A percentile compares a stretch with the other conserved stretches of the same genome.
phyloP scores from a whole-genome alignment of 2,797 vertebrate species.

The Lerista edwardsae region DNA sequence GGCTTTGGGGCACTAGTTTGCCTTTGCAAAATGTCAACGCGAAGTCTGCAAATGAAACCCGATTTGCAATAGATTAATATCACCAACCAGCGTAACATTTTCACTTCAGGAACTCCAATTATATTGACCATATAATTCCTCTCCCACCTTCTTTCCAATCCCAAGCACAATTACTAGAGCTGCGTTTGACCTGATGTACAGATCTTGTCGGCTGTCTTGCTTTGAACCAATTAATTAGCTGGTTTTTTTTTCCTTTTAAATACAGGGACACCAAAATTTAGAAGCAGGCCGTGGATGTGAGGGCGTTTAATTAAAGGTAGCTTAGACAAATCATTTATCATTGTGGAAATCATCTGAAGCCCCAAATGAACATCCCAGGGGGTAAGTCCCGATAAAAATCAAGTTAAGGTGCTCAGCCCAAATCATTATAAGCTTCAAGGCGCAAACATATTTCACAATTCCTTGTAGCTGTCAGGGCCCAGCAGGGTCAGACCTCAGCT shows the following conservation, averaged over 20 bases:
- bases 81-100: neutral
- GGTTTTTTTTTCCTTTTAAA: constrained; percentile 6
- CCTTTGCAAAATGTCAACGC: constrained; percentile 29
- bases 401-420: neutral
- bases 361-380: neutral
- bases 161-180: neutral
- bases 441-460: neutral
- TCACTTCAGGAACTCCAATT: constrained; percentile 31
- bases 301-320: constrained; percentile 40
- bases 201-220: neutral
- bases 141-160: constrained; percentile 10
- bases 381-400: constrained; percentile 27
- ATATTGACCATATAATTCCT: constrained; percentile 44
- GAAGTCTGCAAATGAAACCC: constrained; percentile 39
- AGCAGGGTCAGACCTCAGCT: neutral
- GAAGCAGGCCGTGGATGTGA: constrained; percentile 15
- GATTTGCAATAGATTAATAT: constrained; percentile 50
- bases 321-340: constrained; percentile 34
- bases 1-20: constrained; percentile 15
- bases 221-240: constrained; percentile 32
- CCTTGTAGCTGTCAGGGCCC: no score
- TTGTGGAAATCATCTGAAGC: constrained; percentile 19
- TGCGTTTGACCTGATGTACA: neutral
- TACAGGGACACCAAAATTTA: constrained; percentile 20
- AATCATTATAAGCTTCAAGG: neutral